Conservation (phyloP, 2,113 vertebrate genomes). For the Epinephelus cyanopodus region DNA sequence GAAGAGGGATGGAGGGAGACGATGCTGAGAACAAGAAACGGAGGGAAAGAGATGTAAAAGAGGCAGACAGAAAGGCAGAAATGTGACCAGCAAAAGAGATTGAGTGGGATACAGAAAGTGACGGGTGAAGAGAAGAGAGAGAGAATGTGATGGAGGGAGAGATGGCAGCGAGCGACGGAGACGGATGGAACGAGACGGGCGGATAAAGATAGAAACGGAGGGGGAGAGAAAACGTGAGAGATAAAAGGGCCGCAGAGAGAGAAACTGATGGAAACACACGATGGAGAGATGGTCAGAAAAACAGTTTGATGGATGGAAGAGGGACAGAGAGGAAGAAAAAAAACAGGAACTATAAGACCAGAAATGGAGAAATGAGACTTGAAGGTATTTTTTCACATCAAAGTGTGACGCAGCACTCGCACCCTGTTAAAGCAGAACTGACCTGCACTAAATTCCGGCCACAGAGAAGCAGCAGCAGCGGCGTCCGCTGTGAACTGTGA, state of each 20-base stretch:
- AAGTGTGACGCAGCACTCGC: neutral
- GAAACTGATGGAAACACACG: neutral
- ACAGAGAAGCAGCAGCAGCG: neutral
- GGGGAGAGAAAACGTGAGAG: neutral
- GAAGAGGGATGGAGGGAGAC: neutral
- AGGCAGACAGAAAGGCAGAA: constrained; percentile 25
- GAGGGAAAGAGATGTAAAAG: neutral
- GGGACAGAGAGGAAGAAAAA: neutral
- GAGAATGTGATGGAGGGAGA: neutral
- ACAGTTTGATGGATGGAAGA: neutral
- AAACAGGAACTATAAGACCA: neutral
- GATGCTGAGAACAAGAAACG: neutral
- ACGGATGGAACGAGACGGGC: constrained; percentile 11
- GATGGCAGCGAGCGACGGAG: neutral
- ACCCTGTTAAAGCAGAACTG: neutral
- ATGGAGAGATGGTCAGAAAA: neutral
- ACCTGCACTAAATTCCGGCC: neutral
- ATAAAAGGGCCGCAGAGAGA: neutral
- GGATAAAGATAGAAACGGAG: neutral
- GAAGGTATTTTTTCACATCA: neutral
- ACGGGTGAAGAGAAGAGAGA: neutral
- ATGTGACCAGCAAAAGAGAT: constrained; percentile 7
- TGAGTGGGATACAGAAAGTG: constrained; percentile 29
- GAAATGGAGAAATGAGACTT: neutral
- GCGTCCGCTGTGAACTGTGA: neutral